Percentiles rank a stretch among this genome's conserved stretches.
phyloP scores from a whole-genome alignment of 2,113 vertebrate genomes.

The Osmerus mordax region DNA sequence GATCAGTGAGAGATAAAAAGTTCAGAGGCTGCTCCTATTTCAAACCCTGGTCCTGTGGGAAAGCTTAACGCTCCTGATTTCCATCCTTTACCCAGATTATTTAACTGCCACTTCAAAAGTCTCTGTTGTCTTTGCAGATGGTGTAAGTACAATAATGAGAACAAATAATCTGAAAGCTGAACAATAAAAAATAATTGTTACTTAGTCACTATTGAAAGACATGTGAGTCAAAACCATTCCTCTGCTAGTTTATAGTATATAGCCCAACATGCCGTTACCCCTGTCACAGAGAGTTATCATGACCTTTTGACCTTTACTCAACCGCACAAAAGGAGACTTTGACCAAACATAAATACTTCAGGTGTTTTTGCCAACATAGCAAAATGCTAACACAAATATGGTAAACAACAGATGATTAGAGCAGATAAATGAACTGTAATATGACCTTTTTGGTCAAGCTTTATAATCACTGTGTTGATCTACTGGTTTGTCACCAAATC shows the following conservation, averaged over 20 bases:
- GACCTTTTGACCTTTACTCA: slow-evolving; percentile 8
- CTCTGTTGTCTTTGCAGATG: slow-evolving; percentile 21
- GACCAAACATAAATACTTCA: slow-evolving; percentile 2
- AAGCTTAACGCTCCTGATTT: slow-evolving; percentile 41
- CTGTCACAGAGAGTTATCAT: slow-evolving; percentile 5
- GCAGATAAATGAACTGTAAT: too few relatives aligned
- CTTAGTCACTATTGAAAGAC: not conserved
- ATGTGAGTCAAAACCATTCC: slow-evolving; percentile 1
- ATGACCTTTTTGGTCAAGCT: too few relatives aligned
- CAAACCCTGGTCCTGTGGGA: slow-evolving; percentile 59
- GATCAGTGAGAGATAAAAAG: slow-evolving; percentile 54
- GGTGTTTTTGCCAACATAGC: not conserved
- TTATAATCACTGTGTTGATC: not conserved
- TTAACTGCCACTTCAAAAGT: slow-evolving; percentile 28
- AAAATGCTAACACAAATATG: not conserved
- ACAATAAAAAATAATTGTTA: not conserved
- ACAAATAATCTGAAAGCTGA: not conserved
- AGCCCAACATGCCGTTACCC: not conserved
- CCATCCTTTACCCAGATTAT: slow-evolving; percentile 37
- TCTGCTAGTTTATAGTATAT: not conserved
- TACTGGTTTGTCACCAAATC: not conserved
- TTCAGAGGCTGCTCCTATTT: slow-evolving; percentile 56
- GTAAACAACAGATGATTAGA: not conserved
- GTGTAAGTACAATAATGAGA: not conserved
- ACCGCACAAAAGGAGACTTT: slow-evolving; percentile 12